Percentiles rank a stretch among this genome's conserved stretches.
These are phyloP conservation scores for Toxotes jaculatrix DNA, from an alignment of 2,113 vertebrate genomes.

Conservation along the genomic window DNA sequence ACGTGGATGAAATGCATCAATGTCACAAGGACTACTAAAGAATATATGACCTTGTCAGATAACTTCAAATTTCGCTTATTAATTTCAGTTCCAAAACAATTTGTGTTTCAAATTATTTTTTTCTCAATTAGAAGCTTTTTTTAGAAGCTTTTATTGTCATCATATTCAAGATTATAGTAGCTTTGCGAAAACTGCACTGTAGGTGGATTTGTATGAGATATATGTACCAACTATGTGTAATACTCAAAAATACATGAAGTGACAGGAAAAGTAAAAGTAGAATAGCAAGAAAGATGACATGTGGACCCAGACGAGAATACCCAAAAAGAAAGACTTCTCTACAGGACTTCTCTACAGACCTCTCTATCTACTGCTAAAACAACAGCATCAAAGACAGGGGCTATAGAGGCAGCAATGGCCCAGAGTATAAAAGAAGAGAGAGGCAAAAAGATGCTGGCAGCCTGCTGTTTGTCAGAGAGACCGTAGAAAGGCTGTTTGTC, in stretches of 20 bases:
- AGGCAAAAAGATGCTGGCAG: constrained; percentile 22
- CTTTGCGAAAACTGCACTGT: background rate
- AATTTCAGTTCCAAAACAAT: background rate
- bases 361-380: constrained; percentile 7
- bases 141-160: no score
- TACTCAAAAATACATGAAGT: constrained; percentile 25
- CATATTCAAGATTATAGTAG: background rate
- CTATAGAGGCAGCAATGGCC: constrained; percentile 40
- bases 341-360: constrained; percentile 15
- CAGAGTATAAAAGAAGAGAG: constrained; percentile 37
- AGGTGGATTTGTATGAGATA: constrained; percentile 11
- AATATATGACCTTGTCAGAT: background rate
- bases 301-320: constrained; percentile 28
- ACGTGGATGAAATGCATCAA: background rate
- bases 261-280: constrained; percentile 26
- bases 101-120: background rate
- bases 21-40: background rate
- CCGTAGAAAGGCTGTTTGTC: constrained; percentile 35
- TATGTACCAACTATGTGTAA: background rate
- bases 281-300: constrained; percentile 6
- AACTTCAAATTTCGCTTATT: background rate
- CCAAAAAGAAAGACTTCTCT: constrained; percentile 29
- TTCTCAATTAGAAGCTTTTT: no score
- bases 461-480: constrained; percentile 42
- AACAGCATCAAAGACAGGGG: constrained; percentile 41